Evolutionary conservation across 2,888 invertebrate species (phyloP), one percentile per base, ranked within the genome.

Genomic region (Lithophane semibrunnea): DNA sequence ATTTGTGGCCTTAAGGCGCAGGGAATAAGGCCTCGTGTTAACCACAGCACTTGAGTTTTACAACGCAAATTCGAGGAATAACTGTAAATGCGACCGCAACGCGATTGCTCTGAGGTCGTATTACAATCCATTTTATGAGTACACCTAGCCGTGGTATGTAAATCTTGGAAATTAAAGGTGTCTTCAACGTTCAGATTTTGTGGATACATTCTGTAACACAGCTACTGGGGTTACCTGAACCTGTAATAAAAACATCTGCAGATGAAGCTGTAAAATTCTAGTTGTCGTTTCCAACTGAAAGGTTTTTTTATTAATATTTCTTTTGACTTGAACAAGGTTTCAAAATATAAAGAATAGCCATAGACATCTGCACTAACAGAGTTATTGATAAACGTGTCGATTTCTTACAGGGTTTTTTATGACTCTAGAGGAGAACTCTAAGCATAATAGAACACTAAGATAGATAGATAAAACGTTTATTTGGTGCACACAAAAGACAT

Each of bases 51-150:
- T 87, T 75, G 75, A 73, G 78, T 80, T 86, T 86, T 87, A 87
- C 86, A 84, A 58, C 86, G 63, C 44, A 68, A 79, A 80, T 73
- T 80, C 65, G n/a, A 37, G 75, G 54, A 52, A 63, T 72, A 64
- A 75, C 83, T 85, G 79, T 80, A 75, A 84, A 87, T 42, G 77
- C 18, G 76, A 74, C 79, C 74, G 68, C 78, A 65, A 64, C 72
- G 69, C 69, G 58, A 85, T 87, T 73, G 72, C 81, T 70, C 70
- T 37, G 77, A 63, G 83, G 80, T 73, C 71, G 79, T 68, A 69
- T 87, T 74, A 84, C 87, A 82, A 87, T 77, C 82, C 79, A 58
- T 79, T 87, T 87, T 87, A 87, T 84, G 86, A 87, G 63, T 49
- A 64, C 71, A 68, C 77, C 84, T 85, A 77, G 73, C 60, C 56